Percentiles rank a stretch among this genome's conserved stretches.
These are phyloP conservation scores for Cotesia chilonis DNA, from an alignment of 1,140 invertebrate genomes.

Conservation along the genomic window DNA sequence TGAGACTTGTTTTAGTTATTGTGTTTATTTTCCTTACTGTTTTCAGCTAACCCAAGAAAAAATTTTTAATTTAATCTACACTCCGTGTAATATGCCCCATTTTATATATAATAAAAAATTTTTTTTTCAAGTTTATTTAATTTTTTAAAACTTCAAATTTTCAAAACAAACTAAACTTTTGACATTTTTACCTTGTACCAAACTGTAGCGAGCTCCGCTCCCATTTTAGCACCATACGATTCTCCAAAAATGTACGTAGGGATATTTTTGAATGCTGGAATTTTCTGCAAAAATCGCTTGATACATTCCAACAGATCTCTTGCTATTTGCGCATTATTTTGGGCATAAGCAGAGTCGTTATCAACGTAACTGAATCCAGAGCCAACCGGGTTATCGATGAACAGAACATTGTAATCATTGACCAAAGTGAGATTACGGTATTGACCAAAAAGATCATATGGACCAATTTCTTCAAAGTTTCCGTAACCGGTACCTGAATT, in stretches of 20 bases:
- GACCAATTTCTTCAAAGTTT: slow-evolving; percentile 82
- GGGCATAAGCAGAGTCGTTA: slow-evolving; percentile 65
- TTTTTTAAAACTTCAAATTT: background rate
- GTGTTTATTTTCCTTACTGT: too few relatives aligned
- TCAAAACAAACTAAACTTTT: slow-evolving; percentile 34
- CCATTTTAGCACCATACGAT: slow-evolving; percentile 92
- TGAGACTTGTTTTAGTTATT: too few relatives aligned
- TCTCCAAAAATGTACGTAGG: slow-evolving; percentile 85
- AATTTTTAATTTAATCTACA: too few relatives aligned
- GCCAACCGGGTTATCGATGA: slow-evolving; percentile 89
- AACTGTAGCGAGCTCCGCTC: slow-evolving; percentile 75
- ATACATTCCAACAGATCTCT: slow-evolving; percentile 78
- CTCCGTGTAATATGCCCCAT: too few relatives aligned
- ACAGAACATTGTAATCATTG: slow-evolving; percentile 80
- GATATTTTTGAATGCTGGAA: slow-evolving; percentile 74
- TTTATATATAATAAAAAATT: too few relatives aligned
- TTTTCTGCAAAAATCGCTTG: slow-evolving; percentile 69
- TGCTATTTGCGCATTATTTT: slow-evolving; percentile 78
- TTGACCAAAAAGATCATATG: slow-evolving; percentile 72
- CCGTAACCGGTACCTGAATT: slow-evolving; percentile 79
- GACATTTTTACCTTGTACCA: slow-evolving; percentile 69
- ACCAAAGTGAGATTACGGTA: slow-evolving; percentile 81
- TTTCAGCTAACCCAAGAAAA: too few relatives aligned
- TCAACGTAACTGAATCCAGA: slow-evolving; percentile 86
- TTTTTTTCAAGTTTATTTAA: too few relatives aligned